A percentile compares a stretch with the other conserved stretches of the same genome.
phyloP scores from a whole-genome alignment of 2,113 vertebrate species.

The Pachycephala philippinensis region DNA sequence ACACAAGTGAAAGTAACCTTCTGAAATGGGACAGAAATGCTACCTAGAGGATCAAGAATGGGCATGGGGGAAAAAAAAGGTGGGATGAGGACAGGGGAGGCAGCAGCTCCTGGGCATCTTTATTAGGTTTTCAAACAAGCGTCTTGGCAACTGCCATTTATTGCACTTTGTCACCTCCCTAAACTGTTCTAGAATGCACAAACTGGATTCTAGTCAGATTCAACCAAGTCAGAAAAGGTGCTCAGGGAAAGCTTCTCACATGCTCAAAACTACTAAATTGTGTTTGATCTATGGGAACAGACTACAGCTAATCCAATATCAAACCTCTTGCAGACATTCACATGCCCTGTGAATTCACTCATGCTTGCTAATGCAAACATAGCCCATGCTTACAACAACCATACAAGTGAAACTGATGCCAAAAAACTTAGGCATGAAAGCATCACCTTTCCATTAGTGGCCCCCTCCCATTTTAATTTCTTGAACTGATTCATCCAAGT shows the following conservation, averaged over 20 bases:
- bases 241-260: background rate
- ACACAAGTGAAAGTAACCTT: background rate
- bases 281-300: background rate
- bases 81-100: background rate
- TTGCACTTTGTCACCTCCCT: background rate
- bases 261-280: background rate
- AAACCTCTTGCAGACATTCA: background rate
- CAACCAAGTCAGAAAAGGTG: background rate
- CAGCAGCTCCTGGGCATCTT: background rate
- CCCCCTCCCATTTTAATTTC: background rate
- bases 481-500: background rate
- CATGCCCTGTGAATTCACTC: background rate
- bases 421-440: background rate
- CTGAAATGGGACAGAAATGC: background rate
- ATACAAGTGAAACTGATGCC: background rate
- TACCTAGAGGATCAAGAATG: background rate
- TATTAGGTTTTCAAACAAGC: background rate
- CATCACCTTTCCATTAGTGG: background rate
- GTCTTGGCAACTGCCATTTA: background rate
- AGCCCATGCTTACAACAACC: background rate
- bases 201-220: background rate
- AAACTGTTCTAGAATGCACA: background rate
- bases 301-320: background rate
- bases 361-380: background rate
- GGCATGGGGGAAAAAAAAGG: fast-evolving